Evolutionary conservation across 1,140 invertebrate species (phyloP).

Genomic region (Epicauta chinensis): DNA sequence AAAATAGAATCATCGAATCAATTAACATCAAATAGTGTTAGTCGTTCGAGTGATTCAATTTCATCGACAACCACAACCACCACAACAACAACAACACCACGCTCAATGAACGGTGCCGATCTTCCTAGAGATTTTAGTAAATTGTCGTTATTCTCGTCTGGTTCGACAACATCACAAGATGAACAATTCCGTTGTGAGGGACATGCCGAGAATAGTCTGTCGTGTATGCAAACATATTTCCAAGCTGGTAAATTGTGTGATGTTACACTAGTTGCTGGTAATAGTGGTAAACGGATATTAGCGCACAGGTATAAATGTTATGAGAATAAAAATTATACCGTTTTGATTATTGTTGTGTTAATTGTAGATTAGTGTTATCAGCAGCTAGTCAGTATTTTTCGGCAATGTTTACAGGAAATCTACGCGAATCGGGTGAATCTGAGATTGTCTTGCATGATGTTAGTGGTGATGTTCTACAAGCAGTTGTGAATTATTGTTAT

Average conservation of each 20-base stretch:
- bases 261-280: slow-evolving; percentile 67
- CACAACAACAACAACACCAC: too few relatives aligned
- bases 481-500: slow-evolving; percentile 83
- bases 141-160: slow-evolving; percentile 47
- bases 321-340: too few relatives aligned
- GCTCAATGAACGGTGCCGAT: slow-evolving; percentile 27
- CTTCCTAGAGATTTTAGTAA: slow-evolving; percentile 51
- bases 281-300: slow-evolving; percentile 44
- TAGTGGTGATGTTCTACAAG: slow-evolving; percentile 74
- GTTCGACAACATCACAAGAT: slow-evolving; percentile 51
- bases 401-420: slow-evolving; percentile 87
- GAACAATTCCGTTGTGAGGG: slow-evolving; percentile 72
- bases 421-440: slow-evolving; percentile 75
- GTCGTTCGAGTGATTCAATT: not conserved
- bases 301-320: slow-evolving; percentile 51
- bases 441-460: slow-evolving; percentile 80
- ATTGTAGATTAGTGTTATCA: slow-evolving; percentile 69
- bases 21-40: not conserved
- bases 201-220: slow-evolving; percentile 73
- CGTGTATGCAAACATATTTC: slow-evolving; percentile 75
- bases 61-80: too few relatives aligned
- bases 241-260: slow-evolving; percentile 73
- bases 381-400: slow-evolving; percentile 92
- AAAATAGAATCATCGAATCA: not conserved
- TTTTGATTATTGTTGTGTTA: slow-evolving; percentile 33